phyloP scores from a whole-genome alignment of 92 coral and sea anemone species.

The Phenganax stokvisi region DNA sequence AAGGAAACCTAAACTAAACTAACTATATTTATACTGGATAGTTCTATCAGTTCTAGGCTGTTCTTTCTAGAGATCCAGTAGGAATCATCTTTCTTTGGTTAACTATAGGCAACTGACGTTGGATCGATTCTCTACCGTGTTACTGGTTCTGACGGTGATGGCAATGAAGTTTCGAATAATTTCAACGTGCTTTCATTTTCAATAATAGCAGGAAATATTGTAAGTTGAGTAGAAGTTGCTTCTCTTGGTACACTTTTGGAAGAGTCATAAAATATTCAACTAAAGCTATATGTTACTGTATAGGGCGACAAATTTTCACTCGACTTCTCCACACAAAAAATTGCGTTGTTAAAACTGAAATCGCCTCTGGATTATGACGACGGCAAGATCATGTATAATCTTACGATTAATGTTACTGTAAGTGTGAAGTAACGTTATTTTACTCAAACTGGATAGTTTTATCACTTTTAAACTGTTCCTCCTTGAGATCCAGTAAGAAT shows the following conservation, averaged over 20 bases:
- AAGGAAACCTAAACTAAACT: slow-evolving; percentile 4
- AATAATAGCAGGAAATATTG: slow-evolving; percentile 25
- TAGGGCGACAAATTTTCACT: slow-evolving; percentile 10
- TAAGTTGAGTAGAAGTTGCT: not conserved
- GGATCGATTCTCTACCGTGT: not conserved
- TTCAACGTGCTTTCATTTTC: not conserved
- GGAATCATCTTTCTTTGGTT: not conserved
- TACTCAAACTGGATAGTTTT: too few relatives aligned
- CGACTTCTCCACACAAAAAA: not conserved
- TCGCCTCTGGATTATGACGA: slow-evolving; percentile 21
- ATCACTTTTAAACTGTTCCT: not conserved
- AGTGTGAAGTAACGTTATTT: not conserved
- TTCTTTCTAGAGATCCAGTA: not conserved
- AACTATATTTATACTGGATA: not conserved
- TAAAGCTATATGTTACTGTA: not conserved
- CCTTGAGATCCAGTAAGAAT: too few relatives aligned
- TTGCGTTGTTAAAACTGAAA: not conserved
- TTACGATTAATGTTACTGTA: slow-evolving; percentile 30
- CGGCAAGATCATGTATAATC: slow-evolving; percentile 21
- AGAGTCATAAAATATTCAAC: not conserved
- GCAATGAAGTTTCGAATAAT: not conserved
- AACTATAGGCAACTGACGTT: slow-evolving; percentile 17
- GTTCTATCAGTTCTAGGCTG: not conserved
- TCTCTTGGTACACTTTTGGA: not conserved
- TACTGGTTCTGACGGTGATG: slow-evolving; percentile 6